A percentile compares a stretch with the other conserved stretches of the same genome.
phyloP scores from a whole-genome alignment of 2,888 invertebrate genomes.

The Sinopyrophorus schimmeli region DNA sequence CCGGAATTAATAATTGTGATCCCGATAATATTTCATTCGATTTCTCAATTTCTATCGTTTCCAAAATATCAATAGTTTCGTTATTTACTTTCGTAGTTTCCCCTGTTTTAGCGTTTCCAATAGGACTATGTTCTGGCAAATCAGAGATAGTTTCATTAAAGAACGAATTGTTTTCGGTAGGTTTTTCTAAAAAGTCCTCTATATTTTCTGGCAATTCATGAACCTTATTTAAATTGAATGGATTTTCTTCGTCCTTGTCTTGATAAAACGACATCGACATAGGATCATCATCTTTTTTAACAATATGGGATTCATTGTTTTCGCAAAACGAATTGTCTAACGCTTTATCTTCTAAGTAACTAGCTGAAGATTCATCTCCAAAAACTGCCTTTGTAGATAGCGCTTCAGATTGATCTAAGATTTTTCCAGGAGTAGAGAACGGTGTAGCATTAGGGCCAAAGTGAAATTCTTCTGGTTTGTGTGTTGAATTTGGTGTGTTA shows the following conservation, averaged over 20 bases:
- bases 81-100: too few relatives aligned
- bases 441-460: constrained; percentile 65
- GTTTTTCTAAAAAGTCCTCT: constrained; percentile 46
- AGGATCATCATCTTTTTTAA: constrained; percentile 61
- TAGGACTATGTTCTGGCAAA: constrained; percentile 44
- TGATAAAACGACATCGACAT: constrained; percentile 70
- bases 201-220: constrained; percentile 59
- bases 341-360: constrained; percentile 41
- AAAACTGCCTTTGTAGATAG: constrained; percentile 59
- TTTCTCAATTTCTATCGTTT: not conserved
- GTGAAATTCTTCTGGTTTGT: constrained; percentile 59
- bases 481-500: constrained; percentile 31
- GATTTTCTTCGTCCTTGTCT: constrained; percentile 60
- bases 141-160: constrained; percentile 45
- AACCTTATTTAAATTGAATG: constrained; percentile 64
- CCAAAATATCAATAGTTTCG: not conserved
- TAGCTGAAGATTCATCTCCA: constrained; percentile 57
- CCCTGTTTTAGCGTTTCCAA: constrained; percentile 19
- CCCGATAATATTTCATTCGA: not conserved
- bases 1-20: constrained; percentile 2
- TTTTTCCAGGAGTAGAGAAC: constrained; percentile 47
- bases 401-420: constrained; percentile 56
- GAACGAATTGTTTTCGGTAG: constrained; percentile 31
- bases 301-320: constrained; percentile 6
- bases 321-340: constrained; percentile 24